Base-by-base conservation (phyloP, 1,140 invertebrate species). In the Latrodectus geometricus region DNA sequence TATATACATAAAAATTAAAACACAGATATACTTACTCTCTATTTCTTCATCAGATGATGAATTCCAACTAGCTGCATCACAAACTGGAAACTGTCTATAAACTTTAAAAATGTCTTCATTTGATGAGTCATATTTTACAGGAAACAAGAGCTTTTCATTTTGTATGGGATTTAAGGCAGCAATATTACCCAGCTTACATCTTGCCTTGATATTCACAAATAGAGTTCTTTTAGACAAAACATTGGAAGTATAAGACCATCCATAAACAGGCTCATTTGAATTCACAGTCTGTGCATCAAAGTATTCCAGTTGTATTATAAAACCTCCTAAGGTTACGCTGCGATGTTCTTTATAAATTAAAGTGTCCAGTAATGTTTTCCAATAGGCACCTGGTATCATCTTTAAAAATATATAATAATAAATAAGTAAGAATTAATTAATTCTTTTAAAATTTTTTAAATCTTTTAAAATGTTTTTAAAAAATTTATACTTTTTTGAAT, bases 371-470 rank as follows among this genome's bases (percentile, higher is more conserved):
- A 76, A 56, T 23, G 56, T 49, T 23, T 72, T 80, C 85, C 85
- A 87, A 35, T 79, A 79, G 23, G 85, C 85, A 20, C 85, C 85
- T 61, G 85, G 85, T n/a, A 87, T 80, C 85, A 87, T 87, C 85
- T 87, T 52, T 65, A 65, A 74, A 11, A 74, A 23, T 48, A 35
- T 35, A 49, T 4, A 52, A 20, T 48, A 11, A 23, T 9, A 74
- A 9, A 74, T 35, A 74, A 17, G 4, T 35, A 74, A 48, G 35
- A 74, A 74, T 35, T 35, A 35, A 74, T 23, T n/a, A n/a, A n/a
- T n/a, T n/a, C n/a, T n/a, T n/a, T n/a, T n/a, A n/a, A n/a, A n/a
- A n/a, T n/a, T n/a, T n/a, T n/a, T n/a, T n/a, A n/a, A n/a, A n/a
- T n/a, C n/a, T n/a, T n/a, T n/a, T n/a, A n/a, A n/a, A n/a, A 23